Conservation (phyloP, 1,140 invertebrate species). For the Eriocheir sinensis region DNA sequence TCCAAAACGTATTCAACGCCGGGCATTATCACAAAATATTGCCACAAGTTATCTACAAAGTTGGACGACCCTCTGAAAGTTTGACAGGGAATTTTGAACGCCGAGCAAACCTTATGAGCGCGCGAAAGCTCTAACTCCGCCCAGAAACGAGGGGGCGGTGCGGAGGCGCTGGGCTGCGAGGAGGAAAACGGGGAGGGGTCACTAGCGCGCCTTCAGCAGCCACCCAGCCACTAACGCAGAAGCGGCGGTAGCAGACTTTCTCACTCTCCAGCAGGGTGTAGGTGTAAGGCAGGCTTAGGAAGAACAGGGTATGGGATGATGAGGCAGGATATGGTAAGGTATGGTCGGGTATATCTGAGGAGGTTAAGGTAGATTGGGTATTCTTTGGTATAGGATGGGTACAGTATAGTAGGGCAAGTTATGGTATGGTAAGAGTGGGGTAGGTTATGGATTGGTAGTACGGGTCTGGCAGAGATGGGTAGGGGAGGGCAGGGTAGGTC, state of each 20-base stretch:
- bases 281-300: background rate
- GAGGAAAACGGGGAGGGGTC: conserved; percentile 27
- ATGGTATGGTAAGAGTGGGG: too few relatives aligned
- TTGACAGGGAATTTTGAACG: conserved; percentile 67
- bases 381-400: too few relatives aligned
- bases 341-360: too few relatives aligned
- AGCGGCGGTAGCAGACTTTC: background rate
- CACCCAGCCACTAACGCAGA: too few relatives aligned
- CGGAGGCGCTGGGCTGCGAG: conserved; percentile 1
- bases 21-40: conserved; percentile 73
- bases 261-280: background rate
- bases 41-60: conserved; percentile 75
- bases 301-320: background rate
- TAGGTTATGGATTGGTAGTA: background rate
- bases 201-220: background rate
- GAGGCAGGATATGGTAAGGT: background rate
- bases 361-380: too few relatives aligned
- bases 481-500: background rate
- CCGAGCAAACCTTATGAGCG: conserved; percentile 62
- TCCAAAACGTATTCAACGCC: conserved; percentile 73
- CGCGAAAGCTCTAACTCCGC: conserved; percentile 60
- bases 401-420: background rate
- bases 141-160: conserved; percentile 48
- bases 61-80: conserved; percentile 61
- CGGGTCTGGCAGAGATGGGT: background rate